Base-by-base conservation (phyloP, 2,113 vertebrate genomes). In the Apodemus speciosus region DNA sequence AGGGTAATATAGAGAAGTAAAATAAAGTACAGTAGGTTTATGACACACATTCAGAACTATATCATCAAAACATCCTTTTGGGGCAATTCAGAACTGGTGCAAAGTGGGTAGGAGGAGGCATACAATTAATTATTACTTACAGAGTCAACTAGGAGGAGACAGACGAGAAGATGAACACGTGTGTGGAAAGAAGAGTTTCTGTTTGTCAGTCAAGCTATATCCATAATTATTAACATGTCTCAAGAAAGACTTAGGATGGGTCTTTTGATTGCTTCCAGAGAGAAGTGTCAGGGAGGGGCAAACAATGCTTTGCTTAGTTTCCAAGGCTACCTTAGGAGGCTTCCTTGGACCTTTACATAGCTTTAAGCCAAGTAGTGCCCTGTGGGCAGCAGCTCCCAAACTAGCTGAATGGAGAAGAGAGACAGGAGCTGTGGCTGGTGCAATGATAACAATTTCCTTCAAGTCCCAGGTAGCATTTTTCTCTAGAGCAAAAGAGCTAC, bases 331-430 rank as follows among this genome's bases (percentile, higher is more conserved):
- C 73, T 80, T n/a, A 11, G 16, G 49, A 93, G 77, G 72, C 21
- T 23, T 27, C 64, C 76, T 88, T 68, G 56, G 90, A 93, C 72
- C 40, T 32, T 79, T 75, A 38, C 83, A 53, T 3, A 69, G 88
- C 58, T 96, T 95, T 93, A 92, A 89, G 95, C 93, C 95, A 92
- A 95, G 86, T 11, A 62, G 56, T 85, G 86, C 66, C 95, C 88
- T 0, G 20, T 43, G 90, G 94, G 75, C 81, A 94, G 95, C 89
- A 96, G 95, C 80, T 91, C 83, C 90, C 92, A n/a, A n/a, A 68
- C 18, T 35, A 86, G 51, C 60, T 85, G 53, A 64, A 23, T 9
- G 4, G 46, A 56, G 69, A 91, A n/a, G 58, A 72, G 49, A 80
- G 20, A 46, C 68, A 38, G 69, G 56, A 46, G 21, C 73, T 46